Evolutionary conservation across 2,888 invertebrate genomes (phyloP), one percentile per base, ranked within the genome.

Genomic region (Poecilobothrus nobilitatus): DNA sequence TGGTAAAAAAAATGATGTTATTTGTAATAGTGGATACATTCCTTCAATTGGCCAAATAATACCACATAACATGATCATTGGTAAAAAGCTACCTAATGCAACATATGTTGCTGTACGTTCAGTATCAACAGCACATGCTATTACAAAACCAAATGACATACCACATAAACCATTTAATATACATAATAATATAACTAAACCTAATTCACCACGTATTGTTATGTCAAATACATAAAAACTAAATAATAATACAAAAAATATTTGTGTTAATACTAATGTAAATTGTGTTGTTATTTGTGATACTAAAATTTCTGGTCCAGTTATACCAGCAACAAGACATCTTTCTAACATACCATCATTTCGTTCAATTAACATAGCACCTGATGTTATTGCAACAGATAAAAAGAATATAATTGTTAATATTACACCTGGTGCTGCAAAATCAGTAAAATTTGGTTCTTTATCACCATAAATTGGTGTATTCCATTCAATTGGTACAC

Each of bases 31-130:
- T 0, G 85, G 81, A 77, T 94, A 93, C 92, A 97, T 96, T 63
- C 91, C 95, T 84, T 97, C 94, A 71, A 95, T 86, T 0, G 97
- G 97, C 97, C 97, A 97, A 74, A 97, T 91, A 71, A 96, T 94
- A 67, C 94, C 94, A 74, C 93, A 93, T 7, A 94, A 81, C 87
- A 94, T 86, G 22, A 94, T 89, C 79, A 93, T 91, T 1, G 94
- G 94, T 71, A 94, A 80, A 80, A 94, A 94, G 1, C 92, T 92
- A 0, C 94, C 94, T 81, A 94, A 84, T 0, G 93, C 92, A 76
- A 93, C 82, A 77, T 93, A 93, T 0, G 93, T 94, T 0, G 94
- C 94, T 0, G 91, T 91, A 71, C 92, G 85, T 78, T 94, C 93
- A 7, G 88, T 91, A 67, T 92, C 92, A 74, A 91, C 91, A 9